These are phyloP conservation scores for Heliconius eleuchia DNA, from an alignment of 1,140 invertebrate genomes.

Conservation along the genomic window DNA sequence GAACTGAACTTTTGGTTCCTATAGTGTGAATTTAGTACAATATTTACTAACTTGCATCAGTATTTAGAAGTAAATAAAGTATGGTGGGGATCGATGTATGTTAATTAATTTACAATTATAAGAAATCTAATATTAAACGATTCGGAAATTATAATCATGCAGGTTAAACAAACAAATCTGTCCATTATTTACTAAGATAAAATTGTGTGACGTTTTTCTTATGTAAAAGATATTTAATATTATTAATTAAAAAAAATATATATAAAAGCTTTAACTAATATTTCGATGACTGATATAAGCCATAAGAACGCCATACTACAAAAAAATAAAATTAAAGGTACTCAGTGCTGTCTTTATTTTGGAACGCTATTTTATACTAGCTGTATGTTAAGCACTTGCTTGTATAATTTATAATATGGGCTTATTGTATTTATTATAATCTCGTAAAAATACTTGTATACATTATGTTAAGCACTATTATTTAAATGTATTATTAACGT, in stretches of 20 bases:
- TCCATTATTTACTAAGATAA: constrained; percentile 6
- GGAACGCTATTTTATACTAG: not conserved
- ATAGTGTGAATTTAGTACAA: constrained; percentile 70
- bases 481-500: constrained; percentile 11
- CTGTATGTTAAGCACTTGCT: constrained; percentile 22
- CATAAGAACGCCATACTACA: constrained; percentile 61
- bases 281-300: constrained; percentile 58
- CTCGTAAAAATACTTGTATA: constrained; percentile 13
- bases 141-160: not conserved
- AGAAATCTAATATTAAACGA: constrained; percentile 21
- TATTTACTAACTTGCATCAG: constrained; percentile 40
- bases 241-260: constrained; percentile 15
- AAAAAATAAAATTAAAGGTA: not conserved
- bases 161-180: not conserved
- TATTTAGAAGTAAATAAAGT: constrained; percentile 37
- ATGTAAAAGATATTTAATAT: constrained; percentile 29
- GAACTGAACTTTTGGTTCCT: constrained; percentile 76
- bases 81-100: constrained; percentile 31
- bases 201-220: constrained; percentile 6
- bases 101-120: constrained; percentile 23
- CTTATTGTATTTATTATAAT: constrained; percentile 11
- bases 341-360: constrained; percentile 20
- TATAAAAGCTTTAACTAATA: constrained; percentile 64
- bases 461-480: not conserved
- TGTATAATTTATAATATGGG: constrained; percentile 8